These are phyloP conservation scores for Sphecodes monilicornis DNA, from an alignment of 2,888 invertebrate genomes.

Conservation along the genomic window DNA sequence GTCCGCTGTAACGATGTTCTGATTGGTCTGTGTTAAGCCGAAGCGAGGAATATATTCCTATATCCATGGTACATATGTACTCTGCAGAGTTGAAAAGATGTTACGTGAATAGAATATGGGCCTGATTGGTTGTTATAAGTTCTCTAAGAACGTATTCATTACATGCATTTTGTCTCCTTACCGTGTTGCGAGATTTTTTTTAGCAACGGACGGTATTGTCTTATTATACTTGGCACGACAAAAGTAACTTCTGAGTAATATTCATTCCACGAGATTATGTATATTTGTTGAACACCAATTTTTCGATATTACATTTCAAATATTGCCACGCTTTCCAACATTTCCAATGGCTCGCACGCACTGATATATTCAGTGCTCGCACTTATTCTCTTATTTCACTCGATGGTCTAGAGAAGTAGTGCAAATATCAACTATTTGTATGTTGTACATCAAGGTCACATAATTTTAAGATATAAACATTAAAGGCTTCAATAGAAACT, in stretches of 20 bases:
- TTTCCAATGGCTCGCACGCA: background rate
- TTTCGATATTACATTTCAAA: background rate
- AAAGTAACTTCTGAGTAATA: background rate
- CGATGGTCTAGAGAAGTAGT: background rate
- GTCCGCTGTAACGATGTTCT: no score
- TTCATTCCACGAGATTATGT: background rate
- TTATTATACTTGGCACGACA: background rate
- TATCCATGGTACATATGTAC: no score
- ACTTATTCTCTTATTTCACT: background rate
- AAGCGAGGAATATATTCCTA: no score
- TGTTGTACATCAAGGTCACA: background rate
- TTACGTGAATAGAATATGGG: background rate
- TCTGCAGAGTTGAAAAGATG: background rate
- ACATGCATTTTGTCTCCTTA: background rate
- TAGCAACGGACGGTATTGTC: background rate
- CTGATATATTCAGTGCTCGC: no score
- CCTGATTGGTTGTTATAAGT: background rate
- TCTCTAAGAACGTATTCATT: no score
- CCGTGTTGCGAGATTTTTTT: background rate
- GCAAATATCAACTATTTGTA: background rate
- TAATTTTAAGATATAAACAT: background rate
- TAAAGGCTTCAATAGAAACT: background rate
- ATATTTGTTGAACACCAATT: background rate
- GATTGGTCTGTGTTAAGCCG: no score
- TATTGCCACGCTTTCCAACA: constrained; percentile 1